Base-by-base conservation (phyloP, 2,888 invertebrate genomes). In the Tipula lateralis region DNA sequence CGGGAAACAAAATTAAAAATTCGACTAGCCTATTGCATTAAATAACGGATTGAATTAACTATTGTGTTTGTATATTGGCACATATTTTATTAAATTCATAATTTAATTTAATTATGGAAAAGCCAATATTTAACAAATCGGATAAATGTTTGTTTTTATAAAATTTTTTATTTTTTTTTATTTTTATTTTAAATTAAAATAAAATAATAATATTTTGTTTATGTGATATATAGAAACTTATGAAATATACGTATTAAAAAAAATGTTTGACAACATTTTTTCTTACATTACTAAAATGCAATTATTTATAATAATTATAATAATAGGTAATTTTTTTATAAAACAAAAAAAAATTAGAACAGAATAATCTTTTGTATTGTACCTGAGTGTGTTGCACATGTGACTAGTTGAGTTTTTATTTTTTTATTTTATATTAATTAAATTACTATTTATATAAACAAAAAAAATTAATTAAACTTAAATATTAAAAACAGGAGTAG, bases 311-410 rank as follows among this genome's bases (percentile, higher is more conserved):
- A 30, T 30, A 29, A 30, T 82, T 30, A 34, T 34, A 84, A 30
- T 44, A 84, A 29, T 44, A 44, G 50, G 44, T 34, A 50, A 84
- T 36, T 44, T 44, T 29, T 84, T 84, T 44, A 84, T 84, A 44
- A 84, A 84, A 44, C 44, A 84, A 84, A 84, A 84, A 29, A 44
- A 83, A 83, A 82, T 82, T 82, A 82, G 82, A 82, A 84, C 84
- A 86, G 85, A 82, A 85, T 84, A 85, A 86, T 86, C 85, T 83
- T 86, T 86, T 86, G 85, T 86, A 87, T 87, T 87, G 87, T 87
- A 87, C 87, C 87, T 87, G 87, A 87, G 87, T 87, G 87, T 87
- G 87, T 87, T 87, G 87, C 87, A 87, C 87, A 86, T 87, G 86
- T 87, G 87, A 87, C 87, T 87, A 87, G 87, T 87, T 87, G 86